Base-by-base conservation (phyloP, 2,113 vertebrate species). In the Prochilodus magdalenae region DNA sequence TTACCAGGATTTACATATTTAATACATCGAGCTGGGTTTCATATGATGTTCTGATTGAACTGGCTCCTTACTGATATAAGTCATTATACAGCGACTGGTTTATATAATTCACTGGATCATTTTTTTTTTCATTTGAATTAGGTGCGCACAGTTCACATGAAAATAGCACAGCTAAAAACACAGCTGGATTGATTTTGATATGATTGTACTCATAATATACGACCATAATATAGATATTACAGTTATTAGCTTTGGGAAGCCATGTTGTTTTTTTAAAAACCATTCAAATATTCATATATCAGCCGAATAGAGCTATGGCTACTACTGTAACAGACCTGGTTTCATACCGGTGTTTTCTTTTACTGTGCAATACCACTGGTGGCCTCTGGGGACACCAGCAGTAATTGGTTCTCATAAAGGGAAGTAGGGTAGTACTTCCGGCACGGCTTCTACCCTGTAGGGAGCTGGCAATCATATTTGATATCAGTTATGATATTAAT, bases 1-100 rank as follows among this genome's bases (percentile, higher is more conserved):
- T 70, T 4, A 44, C 13, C 66, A 70, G 20, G 36, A 70, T 70
- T 70, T 70, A 70, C 66, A 70, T 70, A 70, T 13, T 36, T 70
- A 44, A 44, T 70, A 70, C 33, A 70, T 24, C 33, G 13, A 60
- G 57, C 57, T 60, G 57, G 24, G 1, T 55, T 67, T 69, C 44
- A n/a, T 14, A 44, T 44, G 3, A 70, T 40, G 6, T 24, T 44
- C 20, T 70, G 11, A 44, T 14, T 44, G 36, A 70, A 70, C 4
- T 20, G 33, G 33, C 33, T 70, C 66, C 40, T 44, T 44, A 36
- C 44, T 44, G 33, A 40, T 44, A n/a, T 33, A 29, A 44, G 40
- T 67, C 62, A 29, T 65, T 65, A 65, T 16, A 65, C 36, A 33
- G 30, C 16, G 14, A 70, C 7, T 44, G 44, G 11, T 22, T 40